Conservation (phyloP, 2,113 vertebrate species). For the Myiozetetes cayanensis region DNA sequence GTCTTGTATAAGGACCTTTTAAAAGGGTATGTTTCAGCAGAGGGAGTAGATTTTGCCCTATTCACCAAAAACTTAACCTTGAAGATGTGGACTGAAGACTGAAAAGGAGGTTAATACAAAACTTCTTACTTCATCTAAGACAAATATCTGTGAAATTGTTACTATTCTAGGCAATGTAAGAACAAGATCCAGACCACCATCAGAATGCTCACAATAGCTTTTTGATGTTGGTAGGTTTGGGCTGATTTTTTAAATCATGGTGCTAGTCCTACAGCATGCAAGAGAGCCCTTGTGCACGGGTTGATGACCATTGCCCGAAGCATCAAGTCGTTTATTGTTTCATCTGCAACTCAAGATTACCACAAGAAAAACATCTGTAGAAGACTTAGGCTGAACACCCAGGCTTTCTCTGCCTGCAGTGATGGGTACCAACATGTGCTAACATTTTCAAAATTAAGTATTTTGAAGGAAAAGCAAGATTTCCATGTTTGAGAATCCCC, state of each 20-base stretch:
- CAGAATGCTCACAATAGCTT: neutral
- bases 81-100: neutral
- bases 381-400: neutral
- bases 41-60: neutral
- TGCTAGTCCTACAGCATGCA: neutral
- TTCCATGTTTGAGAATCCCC: neutral
- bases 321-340: neutral
- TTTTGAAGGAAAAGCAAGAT: neutral
- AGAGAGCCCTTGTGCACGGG: rapidly evolving
- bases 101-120: neutral
- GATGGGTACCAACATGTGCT: neutral
- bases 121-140: neutral
- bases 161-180: neutral
- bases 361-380: neutral
- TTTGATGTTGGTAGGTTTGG: neutral
- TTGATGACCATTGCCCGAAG: neutral
- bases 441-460: neutral
- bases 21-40: neutral
- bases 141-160: neutral
- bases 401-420: neutral
- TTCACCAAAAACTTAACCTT: neutral
- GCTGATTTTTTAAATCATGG: neutral
- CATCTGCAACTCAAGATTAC: neutral
- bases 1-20: neutral
- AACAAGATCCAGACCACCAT: neutral